phyloP scores from a whole-genome alignment of 2,888 invertebrate genomes.

The Catocala sponsa region DNA sequence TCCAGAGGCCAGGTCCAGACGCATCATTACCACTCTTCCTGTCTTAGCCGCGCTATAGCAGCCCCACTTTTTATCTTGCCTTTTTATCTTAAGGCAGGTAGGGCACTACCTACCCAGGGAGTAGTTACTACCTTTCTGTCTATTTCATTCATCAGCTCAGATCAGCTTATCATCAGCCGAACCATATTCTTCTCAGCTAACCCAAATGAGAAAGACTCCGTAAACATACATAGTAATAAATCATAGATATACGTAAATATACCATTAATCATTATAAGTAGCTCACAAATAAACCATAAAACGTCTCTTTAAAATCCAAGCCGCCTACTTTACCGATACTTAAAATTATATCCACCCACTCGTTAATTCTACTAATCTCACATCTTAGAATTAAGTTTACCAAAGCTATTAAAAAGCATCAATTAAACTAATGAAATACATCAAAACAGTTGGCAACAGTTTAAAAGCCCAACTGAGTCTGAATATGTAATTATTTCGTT shows the following conservation, averaged over 20 bases:
- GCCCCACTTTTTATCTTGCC: no score
- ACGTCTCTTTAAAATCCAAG: slow-evolving; percentile 14
- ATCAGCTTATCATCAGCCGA: no score
- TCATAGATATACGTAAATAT: neutral
- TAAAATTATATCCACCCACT: slow-evolving; percentile 24
- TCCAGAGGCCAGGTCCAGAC: no score
- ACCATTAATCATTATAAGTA: slow-evolving; percentile 16
- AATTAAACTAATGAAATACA: slow-evolving; percentile 44
- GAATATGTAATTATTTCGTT: slow-evolving; percentile 43
- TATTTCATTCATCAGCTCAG: no score
- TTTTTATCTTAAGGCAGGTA: no score
- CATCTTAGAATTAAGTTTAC: slow-evolving; percentile 22
- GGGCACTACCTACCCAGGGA: no score
- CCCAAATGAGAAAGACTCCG: no score
- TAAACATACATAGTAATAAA: slow-evolving; percentile 3
- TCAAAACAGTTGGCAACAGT: slow-evolving; percentile 36
- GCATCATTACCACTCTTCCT: no score
- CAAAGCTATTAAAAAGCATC: slow-evolving; percentile 30
- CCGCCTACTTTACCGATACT: slow-evolving; percentile 21
- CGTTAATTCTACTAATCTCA: slow-evolving; percentile 8
- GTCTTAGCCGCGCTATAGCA: no score
- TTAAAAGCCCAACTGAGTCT: slow-evolving; percentile 36
- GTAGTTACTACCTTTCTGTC: no score
- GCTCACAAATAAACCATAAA: slow-evolving; percentile 1
- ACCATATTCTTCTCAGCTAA: no score